phyloP scores from a whole-genome alignment of 2,797 vertebrate species.

The Mareca penelope region DNA sequence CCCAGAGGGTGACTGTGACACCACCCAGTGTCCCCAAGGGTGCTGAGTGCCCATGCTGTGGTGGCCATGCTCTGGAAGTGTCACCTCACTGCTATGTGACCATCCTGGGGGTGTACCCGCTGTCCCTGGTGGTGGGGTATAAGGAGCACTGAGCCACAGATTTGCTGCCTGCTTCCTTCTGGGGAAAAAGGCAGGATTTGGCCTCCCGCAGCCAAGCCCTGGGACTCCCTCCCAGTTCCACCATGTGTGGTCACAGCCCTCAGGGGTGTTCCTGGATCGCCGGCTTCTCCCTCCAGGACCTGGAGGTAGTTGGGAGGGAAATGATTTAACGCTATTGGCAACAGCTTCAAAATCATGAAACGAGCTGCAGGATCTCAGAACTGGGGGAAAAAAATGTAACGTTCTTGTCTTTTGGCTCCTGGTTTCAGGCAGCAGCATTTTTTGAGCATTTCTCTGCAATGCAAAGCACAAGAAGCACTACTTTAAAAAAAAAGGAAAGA shows the following conservation, averaged over 20 bases:
- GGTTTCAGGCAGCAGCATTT: slow-evolving; percentile 1
- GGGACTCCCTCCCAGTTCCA: not conserved
- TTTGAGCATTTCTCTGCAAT: not conserved
- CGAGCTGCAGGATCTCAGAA: not conserved
- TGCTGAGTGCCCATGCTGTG: rapidly evolving
- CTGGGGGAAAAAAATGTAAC: not conserved
- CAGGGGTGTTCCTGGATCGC: not conserved
- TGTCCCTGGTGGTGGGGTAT: not conserved
- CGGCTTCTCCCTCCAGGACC: not conserved
- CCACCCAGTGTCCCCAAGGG: not conserved
- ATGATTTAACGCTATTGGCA: slow-evolving; percentile 44
- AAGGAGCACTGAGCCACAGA: not conserved
- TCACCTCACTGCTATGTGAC: not conserved
- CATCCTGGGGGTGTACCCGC: not conserved
- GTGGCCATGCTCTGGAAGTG: not conserved
- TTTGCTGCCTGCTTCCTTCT: not conserved
- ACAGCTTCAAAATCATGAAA: not conserved
- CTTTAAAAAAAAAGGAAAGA: not conserved
- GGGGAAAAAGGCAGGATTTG: not conserved
- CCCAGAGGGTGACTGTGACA: rapidly evolving
- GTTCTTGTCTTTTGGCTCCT: slow-evolving; percentile 29
- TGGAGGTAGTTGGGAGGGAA: not conserved
- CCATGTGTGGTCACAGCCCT: not conserved
- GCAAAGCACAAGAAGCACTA: not conserved
- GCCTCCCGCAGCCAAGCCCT: not conserved